These are phyloP conservation scores for Cryptocephalus primarius DNA, from an alignment of 2,888 invertebrate genomes.

Conservation along the genomic window DNA sequence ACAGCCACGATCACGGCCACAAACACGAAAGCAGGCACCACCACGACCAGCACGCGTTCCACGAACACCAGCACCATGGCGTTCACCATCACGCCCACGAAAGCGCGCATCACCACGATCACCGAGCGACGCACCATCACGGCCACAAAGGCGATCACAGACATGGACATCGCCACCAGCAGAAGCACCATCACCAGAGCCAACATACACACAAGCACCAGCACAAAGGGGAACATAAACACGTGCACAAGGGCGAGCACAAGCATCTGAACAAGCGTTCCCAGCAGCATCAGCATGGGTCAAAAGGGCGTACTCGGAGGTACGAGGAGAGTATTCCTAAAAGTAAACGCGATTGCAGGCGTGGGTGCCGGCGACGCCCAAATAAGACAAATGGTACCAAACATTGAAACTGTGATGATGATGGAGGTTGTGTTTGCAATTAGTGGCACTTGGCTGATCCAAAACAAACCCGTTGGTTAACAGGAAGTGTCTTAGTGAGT, in stretches of 20 bases:
- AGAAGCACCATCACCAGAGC: conserved; percentile 12
- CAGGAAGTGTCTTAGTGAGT: no score
- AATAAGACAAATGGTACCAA: no score
- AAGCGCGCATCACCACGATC: conserved; percentile 13
- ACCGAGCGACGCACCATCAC: conserved; percentile 7
- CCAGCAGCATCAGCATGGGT: conserved; percentile 12
- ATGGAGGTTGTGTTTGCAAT: no score
- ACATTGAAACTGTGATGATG: no score
- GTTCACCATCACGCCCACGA: conserved; percentile 6
- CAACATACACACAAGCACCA: conserved; percentile 11
- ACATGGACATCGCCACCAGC: conserved; percentile 14
- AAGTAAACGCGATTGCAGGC: no score
- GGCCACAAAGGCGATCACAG: conserved; percentile 11
- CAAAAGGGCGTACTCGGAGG: no score
- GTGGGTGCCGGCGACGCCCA: no score
- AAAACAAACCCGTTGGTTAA: no score
- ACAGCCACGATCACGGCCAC: conserved; percentile 16
- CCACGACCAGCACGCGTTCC: conserved; percentile 3
- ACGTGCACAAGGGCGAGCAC: conserved; percentile 15
- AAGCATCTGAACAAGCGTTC: conserved; percentile 16
- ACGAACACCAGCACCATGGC: background rate
- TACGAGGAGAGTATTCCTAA: no score
- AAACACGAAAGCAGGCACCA: conserved; percentile 9
- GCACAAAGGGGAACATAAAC: conserved; percentile 12
- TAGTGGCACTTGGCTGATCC: no score